Base-by-base conservation (phyloP, 2,888 invertebrate genomes). In the Drosophila parthenogenetica region DNA sequence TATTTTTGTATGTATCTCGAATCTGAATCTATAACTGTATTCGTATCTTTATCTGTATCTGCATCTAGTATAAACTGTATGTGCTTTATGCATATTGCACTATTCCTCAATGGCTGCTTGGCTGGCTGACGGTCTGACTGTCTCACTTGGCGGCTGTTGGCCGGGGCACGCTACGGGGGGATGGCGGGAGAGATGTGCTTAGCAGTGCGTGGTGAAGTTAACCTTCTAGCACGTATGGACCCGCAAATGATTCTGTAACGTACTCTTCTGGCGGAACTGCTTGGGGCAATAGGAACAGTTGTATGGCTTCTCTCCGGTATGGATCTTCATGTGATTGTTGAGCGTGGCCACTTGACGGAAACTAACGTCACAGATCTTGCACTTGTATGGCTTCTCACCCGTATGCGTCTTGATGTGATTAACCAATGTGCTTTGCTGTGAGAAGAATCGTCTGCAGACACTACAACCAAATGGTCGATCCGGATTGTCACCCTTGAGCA, bases 221-320 rank as follows among this genome's bases (percentile, higher is more conserved):
- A 29, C 29, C 29, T 35, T 35, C 35, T 89, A 91, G 78, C 90
- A 89, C 60, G 89, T 90, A 57, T 90, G 90, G 54, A 90, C 88
- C 79, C 90, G 79, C 63, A 90, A 77, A 81, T 90, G 90, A 73
- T 90, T 90, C 60, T 89, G 88, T 64, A 90, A 82, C 61, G 90
- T 90, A 64, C 90, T 90, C 85, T 90, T 90, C 69, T 90, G 90
- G 63, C 90, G 88, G 76, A 90, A 90, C 81, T 90, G 90, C 60
- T 90, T 90, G 70, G 90, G 91, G 72, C 90, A 90, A 79, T 90
- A 90, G 91, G 90, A 90, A 90, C 90, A 90, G 84, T 82, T 89
- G 69, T 90, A 91, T 65, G 90, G 90, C 81, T 90, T 90, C 73
- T 90, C 90, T 55, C 90, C 90, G 64, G 90, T 90, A 62, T 90